Percentiles rank a stretch among this genome's conserved stretches.
Conservation (phyloP, 2,113 vertebrate species). For the Esox niger region DNA sequence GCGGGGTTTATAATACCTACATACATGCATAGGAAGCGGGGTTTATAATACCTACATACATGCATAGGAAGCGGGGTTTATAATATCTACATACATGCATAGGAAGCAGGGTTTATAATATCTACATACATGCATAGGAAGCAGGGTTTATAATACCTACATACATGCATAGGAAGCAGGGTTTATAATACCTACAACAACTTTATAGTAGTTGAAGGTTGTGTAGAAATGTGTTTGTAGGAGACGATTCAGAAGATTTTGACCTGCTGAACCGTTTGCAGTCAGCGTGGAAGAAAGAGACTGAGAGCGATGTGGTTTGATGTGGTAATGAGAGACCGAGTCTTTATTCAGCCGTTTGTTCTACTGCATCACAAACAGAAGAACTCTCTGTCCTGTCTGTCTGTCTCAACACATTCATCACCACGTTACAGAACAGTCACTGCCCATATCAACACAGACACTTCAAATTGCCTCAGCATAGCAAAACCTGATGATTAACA, state of each 20-base stretch:
- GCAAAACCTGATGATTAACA: slow-evolving; percentile 6
- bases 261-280: neutral
- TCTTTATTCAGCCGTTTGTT: neutral
- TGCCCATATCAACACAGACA: neutral
- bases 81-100: no score
- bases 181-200: no score
- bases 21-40: no score
- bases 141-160: neutral
- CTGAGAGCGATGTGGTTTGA: no score
- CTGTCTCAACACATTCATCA: slow-evolving; percentile 2
- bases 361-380: neutral
- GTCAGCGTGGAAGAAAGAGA: neutral
- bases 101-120: no score
- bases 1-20: no score
- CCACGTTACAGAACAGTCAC: neutral
- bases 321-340: no score
- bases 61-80: no score
- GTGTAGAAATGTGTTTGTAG: neutral
- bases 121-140: no score
- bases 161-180: neutral
- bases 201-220: neutral
- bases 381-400: neutral
- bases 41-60: no score
- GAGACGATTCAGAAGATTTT: neutral
- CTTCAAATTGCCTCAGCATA: neutral